Percentiles rank a stretch among this genome's conserved stretches.
phyloP scores from a whole-genome alignment of 2,113 vertebrate genomes.

The Panthera leo region DNA sequence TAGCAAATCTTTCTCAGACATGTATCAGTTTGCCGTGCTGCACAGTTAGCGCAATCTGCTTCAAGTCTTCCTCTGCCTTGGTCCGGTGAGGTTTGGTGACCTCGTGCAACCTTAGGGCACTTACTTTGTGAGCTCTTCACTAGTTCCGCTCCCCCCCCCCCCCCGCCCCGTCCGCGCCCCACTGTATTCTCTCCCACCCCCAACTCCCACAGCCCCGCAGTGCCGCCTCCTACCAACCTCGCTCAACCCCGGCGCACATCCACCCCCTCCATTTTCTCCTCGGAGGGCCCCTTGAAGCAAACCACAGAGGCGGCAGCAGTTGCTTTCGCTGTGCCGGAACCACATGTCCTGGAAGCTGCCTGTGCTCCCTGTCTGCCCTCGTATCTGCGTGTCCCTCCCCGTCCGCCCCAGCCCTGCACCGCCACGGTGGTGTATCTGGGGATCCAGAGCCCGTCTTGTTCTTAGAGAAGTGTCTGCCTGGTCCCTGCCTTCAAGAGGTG shows the following conservation, averaged over 20 bases:
- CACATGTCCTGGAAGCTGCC: neutral
- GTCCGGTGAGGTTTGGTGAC: neutral
- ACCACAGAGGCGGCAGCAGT: neutral
- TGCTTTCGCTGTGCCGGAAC: neutral
- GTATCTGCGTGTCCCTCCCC: neutral
- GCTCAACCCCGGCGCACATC: rapidly evolving
- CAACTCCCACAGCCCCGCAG: neutral
- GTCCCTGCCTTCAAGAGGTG: neutral
- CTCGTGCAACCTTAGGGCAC: neutral
- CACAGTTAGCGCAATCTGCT: rapidly evolving
- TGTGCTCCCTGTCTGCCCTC: neutral
- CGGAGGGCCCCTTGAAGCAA: neutral
- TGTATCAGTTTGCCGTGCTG: neutral
- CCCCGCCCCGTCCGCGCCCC: neutral
- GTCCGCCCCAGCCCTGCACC: no score
- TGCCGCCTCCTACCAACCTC: neutral
- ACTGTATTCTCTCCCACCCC: neutral
- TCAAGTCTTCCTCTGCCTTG: neutral
- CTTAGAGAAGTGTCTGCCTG: neutral
- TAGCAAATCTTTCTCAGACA: neutral
- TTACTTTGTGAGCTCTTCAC: neutral
- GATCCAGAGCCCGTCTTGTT: neutral
- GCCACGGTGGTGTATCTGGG: rapidly evolving
- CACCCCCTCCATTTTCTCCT: rapidly evolving
- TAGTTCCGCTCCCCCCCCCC: no score